Conservation (phyloP, 1,140 invertebrate genomes). For the Panagrolaimus sp. region DNA sequence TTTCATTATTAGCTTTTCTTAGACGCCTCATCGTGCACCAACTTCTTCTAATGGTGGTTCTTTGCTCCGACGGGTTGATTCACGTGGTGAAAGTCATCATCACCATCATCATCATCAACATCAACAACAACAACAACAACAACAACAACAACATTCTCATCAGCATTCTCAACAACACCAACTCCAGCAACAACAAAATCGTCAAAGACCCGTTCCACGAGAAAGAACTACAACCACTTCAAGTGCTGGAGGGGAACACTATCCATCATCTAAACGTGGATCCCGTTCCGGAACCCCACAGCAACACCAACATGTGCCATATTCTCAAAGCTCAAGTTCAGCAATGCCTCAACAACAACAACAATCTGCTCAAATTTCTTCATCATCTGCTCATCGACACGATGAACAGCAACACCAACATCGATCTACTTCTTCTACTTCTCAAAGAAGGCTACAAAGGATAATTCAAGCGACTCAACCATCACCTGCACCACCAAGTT, state of each 20-base stretch:
- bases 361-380: conserved; percentile 9
- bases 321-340: conserved; percentile 7
- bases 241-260: neutral
- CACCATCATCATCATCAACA: conserved; percentile 10
- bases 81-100: neutral
- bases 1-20: conserved; percentile 17
- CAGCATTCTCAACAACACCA: neutral
- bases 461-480: conserved; percentile 41
- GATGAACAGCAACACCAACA: conserved; percentile 21
- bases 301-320: neutral
- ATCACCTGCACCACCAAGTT: conserved; percentile 53
- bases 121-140: neutral
- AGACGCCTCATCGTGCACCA: neutral
- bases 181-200: conserved; percentile 3
- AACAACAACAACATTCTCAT: neutral
- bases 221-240: conserved; percentile 1
- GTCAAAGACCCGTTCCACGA: conserved; percentile 16
- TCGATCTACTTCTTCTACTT: conserved; percentile 18
- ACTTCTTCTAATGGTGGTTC: neutral
- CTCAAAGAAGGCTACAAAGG: conserved; percentile 39
- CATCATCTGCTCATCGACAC: conserved; percentile 13
- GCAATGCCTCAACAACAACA: neutral
- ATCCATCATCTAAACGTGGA: neutral
- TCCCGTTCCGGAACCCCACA: conserved; percentile 5
- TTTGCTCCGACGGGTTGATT: conserved; percentile 8